phyloP scores from a whole-genome alignment of 2,113 vertebrate genomes.

The Sapayoa aenigma region DNA sequence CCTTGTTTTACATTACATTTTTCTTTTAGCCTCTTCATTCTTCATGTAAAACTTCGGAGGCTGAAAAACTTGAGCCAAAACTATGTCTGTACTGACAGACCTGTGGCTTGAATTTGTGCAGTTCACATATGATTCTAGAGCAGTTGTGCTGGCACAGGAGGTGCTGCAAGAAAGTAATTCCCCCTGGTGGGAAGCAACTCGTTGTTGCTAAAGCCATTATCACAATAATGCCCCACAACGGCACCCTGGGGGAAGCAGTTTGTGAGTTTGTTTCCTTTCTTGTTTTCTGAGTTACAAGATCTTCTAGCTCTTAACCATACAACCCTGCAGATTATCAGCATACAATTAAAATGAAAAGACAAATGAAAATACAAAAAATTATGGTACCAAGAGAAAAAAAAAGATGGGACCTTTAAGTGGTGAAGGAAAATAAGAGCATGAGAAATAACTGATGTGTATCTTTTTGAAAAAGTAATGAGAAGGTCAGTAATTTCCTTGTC shows the following conservation, averaged over 20 bases:
- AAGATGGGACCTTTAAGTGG: background rate
- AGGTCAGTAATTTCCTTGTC: background rate
- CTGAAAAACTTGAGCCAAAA: background rate
- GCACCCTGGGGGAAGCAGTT: background rate
- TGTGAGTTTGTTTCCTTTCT: background rate
- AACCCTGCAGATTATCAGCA: background rate
- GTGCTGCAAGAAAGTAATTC: background rate
- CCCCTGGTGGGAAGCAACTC: background rate
- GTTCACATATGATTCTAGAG: rapidly evolving
- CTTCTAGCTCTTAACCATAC: background rate
- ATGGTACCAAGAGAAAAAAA: background rate
- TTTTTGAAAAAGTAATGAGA: background rate
- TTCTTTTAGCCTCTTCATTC: background rate
- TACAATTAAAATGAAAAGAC: background rate
- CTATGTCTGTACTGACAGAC: background rate
- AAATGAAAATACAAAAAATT: background rate
- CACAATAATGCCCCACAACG: background rate
- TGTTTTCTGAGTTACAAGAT: background rate
- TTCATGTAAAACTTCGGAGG: background rate
- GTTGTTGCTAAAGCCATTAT: background rate
- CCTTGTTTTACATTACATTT: background rate
- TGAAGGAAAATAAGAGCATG: background rate
- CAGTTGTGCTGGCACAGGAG: background rate
- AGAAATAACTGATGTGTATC: background rate
- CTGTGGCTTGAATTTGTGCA: background rate